Evolutionary conservation across 2,113 vertebrate species (phyloP), one percentile per base, ranked within the genome.

Genomic region (Plectropomus leopardus): DNA sequence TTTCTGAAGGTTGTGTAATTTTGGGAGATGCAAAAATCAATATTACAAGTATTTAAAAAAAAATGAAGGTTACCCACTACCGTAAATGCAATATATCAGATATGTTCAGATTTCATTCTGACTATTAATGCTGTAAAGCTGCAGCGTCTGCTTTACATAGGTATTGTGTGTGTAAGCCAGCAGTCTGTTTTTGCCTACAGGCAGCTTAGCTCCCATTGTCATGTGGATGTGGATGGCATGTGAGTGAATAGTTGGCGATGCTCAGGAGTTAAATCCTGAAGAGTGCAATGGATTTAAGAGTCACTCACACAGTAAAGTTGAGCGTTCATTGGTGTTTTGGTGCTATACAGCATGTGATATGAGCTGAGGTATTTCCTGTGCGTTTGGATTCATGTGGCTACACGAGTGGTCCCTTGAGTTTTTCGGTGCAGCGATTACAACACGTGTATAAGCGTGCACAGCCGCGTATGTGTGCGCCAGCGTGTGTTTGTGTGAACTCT

Each of bases 121-220:
- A 73, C 67, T 70, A 34, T 81, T 82, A 60, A 50, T 45, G 47
- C 71, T 71, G 57, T 74, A 19, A 48, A 69, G 76, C 75, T 63
- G 82, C 59, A 76, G 75, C 53, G 61, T 78, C 81, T 82, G 78
- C 82, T 90, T 86, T 81, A 87, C 83, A 87, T 86, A 72, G 85
- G 84, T 69, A 88, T 89, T 90, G 86, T 88, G 82, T 53, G 59
- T 64, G 60, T 80, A 72, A 91, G 77, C 86, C 69, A 59, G 67
- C 58, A 68, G 28, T 82, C 71, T 86, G 83, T 82, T 77, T 78
- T 89, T 78, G 86, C 90, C 72, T 82, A 80, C 76, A 85, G 89
- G 88, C 85, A 86, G 91, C 90, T 92, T 88, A 93, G 73, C 81
- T 63, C 40, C 67, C 81, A 82, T 91, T 93, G 86, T 92, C 71